A percentile compares a stretch with the other conserved stretches of the same genome.
These are phyloP conservation scores for Amblyraja radiata DNA, from an alignment of 2,797 vertebrate genomes.

Conservation along the genomic window DNA sequence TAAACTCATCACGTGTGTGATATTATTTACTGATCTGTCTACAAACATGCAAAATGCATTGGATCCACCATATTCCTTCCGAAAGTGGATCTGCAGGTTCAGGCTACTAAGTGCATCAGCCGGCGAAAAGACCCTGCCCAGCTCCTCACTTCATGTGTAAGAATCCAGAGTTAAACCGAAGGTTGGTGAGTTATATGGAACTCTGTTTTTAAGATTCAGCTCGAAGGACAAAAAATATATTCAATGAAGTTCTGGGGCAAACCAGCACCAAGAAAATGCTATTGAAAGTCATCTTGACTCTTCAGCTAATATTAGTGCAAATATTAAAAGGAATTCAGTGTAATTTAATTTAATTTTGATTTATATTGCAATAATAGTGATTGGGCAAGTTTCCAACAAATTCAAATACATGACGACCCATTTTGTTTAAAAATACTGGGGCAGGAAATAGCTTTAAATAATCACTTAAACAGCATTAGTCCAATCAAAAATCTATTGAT, in stretches of 20 bases:
- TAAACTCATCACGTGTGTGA: no score
- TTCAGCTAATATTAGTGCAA: background rate
- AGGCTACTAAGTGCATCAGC: background rate
- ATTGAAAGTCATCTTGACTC: background rate
- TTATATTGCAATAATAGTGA: background rate
- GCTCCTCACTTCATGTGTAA: no score
- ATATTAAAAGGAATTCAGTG: slow-evolving; percentile 20
- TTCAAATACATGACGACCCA: background rate
- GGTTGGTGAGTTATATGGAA: background rate
- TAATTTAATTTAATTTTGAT: slow-evolving; percentile 17
- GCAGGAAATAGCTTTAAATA: background rate
- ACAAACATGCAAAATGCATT: no score
- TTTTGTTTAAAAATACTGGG: slow-evolving; percentile 19
- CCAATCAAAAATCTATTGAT: slow-evolving; percentile 31
- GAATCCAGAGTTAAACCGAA: background rate
- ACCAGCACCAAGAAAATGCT: background rate
- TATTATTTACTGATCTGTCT: no score
- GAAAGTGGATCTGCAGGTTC: no score
- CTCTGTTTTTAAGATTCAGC: background rate
- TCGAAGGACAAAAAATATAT: background rate
- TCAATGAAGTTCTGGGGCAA: background rate
- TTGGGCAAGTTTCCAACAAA: background rate
- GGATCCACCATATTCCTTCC: background rate
- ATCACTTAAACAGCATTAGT: slow-evolving; percentile 30
- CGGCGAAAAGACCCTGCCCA: background rate